Evolutionary conservation across 2,797 vertebrate genomes (phyloP).

Genomic region (Sarcophilus harrisii): DNA sequence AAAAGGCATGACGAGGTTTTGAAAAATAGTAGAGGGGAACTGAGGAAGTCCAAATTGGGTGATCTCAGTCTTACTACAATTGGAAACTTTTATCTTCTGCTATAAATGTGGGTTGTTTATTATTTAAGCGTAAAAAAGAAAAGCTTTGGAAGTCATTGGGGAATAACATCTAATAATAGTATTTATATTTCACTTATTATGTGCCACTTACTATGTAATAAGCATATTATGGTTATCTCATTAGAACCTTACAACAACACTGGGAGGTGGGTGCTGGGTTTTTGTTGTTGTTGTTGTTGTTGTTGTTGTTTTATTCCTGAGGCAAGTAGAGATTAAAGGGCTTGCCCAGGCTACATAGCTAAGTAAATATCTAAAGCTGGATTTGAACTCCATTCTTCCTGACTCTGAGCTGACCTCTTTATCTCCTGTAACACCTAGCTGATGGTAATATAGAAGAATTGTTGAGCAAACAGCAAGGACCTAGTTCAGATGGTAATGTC

Average conservation of each 20-base stretch:
- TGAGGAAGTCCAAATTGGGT: background rate
- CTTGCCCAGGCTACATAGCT: background rate
- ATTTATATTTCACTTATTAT: background rate
- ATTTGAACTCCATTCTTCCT: background rate
- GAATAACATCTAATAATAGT: background rate
- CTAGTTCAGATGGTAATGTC: background rate
- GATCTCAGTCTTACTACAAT: background rate
- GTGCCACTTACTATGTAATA: background rate
- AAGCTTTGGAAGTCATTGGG: background rate
- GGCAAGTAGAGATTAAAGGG: background rate
- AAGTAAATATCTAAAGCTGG: background rate
- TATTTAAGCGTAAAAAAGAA: background rate
- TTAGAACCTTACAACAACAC: background rate
- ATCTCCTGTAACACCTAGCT: background rate
- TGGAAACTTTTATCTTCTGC: background rate
- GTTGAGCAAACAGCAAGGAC: background rate
- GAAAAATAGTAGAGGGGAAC: background rate
- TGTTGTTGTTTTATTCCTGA: background rate
- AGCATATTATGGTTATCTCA: background rate
- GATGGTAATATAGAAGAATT: background rate
- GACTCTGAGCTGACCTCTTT: background rate
- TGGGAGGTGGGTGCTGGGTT: background rate
- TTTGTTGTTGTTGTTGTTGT: background rate
- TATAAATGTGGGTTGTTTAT: background rate
- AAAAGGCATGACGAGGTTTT: background rate